phyloP scores from a whole-genome alignment of 2,888 invertebrate species.

The Druceiella hillmani region DNA sequence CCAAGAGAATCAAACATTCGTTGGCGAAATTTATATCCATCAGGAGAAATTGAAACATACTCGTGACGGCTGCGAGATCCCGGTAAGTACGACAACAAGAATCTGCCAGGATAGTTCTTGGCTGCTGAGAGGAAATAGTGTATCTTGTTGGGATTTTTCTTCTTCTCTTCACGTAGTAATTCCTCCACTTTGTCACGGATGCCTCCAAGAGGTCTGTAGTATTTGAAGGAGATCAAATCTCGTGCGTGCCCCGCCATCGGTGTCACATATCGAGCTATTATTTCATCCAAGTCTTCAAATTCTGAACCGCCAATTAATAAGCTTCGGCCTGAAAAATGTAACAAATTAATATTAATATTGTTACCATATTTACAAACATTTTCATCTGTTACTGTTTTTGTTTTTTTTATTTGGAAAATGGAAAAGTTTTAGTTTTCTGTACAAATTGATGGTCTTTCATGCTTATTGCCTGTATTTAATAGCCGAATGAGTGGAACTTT shows the following conservation, averaged over 20 bases:
- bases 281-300: slow-evolving; percentile 99
- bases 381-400: not conserved
- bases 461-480: not conserved
- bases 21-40: slow-evolving; percentile 87
- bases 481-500: too few species aligned
- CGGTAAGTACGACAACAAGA: slow-evolving; percentile 90
- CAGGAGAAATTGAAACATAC: slow-evolving; percentile 85
- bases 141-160: slow-evolving; percentile 80
- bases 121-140: slow-evolving; percentile 83
- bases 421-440: too few species aligned
- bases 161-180: slow-evolving; percentile 80
- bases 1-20: slow-evolving; percentile 81
- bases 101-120: slow-evolving; percentile 86
- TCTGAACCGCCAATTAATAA: slow-evolving; percentile 88
- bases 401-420: too few species aligned
- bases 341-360: not conserved
- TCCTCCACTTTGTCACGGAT: slow-evolving; percentile 86
- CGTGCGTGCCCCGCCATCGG: slow-evolving; percentile 94
- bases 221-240: slow-evolving; percentile 88
- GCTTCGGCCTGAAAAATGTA: slow-evolving; percentile 39
- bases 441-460: not conserved
- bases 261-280: slow-evolving; percentile 92
- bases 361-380: not conserved
- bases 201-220: slow-evolving; percentile 75
- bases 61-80: slow-evolving; percentile 82